These are phyloP conservation scores for Anagrus nilaparvatae DNA, from an alignment of 1,140 invertebrate species.

Conservation along the genomic window DNA sequence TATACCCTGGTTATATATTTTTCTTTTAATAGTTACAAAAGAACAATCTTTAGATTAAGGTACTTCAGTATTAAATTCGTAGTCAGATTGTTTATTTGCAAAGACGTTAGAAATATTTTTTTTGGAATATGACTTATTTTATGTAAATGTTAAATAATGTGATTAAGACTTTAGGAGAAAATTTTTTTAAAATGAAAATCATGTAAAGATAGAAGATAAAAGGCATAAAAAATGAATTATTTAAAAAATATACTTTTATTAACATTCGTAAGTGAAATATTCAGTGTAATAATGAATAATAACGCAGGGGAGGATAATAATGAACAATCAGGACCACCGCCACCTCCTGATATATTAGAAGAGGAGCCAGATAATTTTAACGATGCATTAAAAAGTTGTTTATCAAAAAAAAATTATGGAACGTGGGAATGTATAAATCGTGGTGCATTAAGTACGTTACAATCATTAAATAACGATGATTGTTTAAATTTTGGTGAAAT, in stretches of 20 bases:
- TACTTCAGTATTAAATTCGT: too few species aligned
- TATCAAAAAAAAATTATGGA: slow-evolving; percentile 25
- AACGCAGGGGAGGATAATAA: neutral
- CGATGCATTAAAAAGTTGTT: slow-evolving; percentile 24
- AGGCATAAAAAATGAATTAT: slow-evolving; percentile 22
- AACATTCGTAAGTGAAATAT: slow-evolving; percentile 21
- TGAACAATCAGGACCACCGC: neutral
- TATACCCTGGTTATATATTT: too few species aligned
- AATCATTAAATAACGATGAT: slow-evolving; percentile 52
- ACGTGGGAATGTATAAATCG: slow-evolving; percentile 53
- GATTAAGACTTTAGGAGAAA: too few species aligned
- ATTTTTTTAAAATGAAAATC: neutral
- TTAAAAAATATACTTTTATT: slow-evolving; percentile 22
- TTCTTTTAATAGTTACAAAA: too few species aligned
- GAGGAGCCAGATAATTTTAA: slow-evolving; percentile 24
- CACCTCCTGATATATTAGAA: slow-evolving; percentile 1
- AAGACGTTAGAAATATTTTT: too few species aligned
- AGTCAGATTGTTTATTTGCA: too few species aligned
- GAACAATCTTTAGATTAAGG: too few species aligned
- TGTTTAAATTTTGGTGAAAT: slow-evolving; percentile 47
- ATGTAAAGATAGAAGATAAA: neutral
- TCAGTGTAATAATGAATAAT: slow-evolving; percentile 31
- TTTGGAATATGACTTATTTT: too few species aligned
- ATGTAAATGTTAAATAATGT: too few species aligned
- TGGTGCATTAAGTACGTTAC: slow-evolving; percentile 53